phyloP scores from a whole-genome alignment of 2,113 vertebrate species.

The Microcebus griseorufus region DNA sequence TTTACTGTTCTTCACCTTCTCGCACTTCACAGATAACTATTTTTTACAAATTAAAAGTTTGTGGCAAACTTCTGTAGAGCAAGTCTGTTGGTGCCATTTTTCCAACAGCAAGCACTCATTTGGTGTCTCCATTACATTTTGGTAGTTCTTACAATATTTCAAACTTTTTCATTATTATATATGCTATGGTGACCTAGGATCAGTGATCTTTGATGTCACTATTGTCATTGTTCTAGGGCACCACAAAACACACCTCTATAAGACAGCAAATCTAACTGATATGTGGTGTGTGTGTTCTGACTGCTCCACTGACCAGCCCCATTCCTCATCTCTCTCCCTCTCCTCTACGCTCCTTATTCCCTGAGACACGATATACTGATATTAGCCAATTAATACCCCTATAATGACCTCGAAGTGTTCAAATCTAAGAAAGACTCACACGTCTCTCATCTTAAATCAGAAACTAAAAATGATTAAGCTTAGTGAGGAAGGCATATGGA shows the following conservation, averaged over 20 bases:
- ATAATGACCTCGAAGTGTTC: neutral
- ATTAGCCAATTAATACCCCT: neutral
- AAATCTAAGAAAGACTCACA: neutral
- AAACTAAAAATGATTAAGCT: neutral
- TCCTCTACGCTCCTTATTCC: neutral
- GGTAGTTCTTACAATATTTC: neutral
- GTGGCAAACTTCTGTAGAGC: neutral
- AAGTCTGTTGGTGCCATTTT: neutral
- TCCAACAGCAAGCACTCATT: neutral
- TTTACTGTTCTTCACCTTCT: neutral
- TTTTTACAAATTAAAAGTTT: neutral
- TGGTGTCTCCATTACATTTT: neutral
- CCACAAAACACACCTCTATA: neutral
- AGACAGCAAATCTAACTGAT: neutral
- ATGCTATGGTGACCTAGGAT: neutral
- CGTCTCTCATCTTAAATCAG: neutral
- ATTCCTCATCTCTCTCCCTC: neutral
- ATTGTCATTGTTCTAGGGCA: neutral
- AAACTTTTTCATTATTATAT: neutral
- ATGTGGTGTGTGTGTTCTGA: neutral
- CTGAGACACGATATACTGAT: neutral
- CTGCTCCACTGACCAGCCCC: neutral
- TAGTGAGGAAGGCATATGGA: neutral
- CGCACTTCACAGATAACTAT: neutral
- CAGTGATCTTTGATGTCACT: neutral